Evolutionary conservation across 2,113 vertebrate genomes (phyloP).

Genomic region (Thryonomys swinderianus): DNA sequence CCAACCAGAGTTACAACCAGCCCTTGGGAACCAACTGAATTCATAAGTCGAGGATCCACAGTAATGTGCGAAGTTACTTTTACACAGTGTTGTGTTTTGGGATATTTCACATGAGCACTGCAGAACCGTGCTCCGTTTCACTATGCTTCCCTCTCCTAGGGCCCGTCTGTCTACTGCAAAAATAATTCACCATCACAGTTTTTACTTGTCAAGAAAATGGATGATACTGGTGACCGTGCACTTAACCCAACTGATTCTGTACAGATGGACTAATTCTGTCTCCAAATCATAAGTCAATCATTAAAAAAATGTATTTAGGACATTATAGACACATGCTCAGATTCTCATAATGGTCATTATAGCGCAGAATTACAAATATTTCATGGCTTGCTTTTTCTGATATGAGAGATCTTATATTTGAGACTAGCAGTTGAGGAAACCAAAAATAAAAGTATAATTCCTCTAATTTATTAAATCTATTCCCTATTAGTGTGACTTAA

Average conservation of each 20-base stretch:
- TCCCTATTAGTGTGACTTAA: not conserved
- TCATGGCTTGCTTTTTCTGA: slow-evolving; percentile 1
- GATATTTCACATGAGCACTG: not conserved
- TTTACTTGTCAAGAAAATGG: not conserved
- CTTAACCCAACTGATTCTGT: not conserved
- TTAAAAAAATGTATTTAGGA: not conserved
- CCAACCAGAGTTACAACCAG: too few species aligned
- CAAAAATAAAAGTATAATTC: not conserved
- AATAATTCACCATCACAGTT: not conserved
- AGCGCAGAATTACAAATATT: not conserved
- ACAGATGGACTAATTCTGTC: not conserved
- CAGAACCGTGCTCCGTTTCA: not conserved
- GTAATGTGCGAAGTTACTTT: not conserved
- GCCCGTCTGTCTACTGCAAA: not conserved
- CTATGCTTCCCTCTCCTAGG: not conserved
- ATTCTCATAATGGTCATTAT: not conserved
- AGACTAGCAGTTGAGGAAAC: not conserved
- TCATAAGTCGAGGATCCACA: too few species aligned
- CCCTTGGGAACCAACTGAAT: too few species aligned
- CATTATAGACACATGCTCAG: not conserved
- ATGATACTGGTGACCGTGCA: not conserved
- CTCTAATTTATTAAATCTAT: not conserved
- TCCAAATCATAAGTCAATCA: not conserved
- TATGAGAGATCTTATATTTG: slow-evolving; percentile 32
- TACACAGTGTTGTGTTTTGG: not conserved